Conservation (phyloP, 1,140 invertebrate species). For the Micrasema longulum region DNA sequence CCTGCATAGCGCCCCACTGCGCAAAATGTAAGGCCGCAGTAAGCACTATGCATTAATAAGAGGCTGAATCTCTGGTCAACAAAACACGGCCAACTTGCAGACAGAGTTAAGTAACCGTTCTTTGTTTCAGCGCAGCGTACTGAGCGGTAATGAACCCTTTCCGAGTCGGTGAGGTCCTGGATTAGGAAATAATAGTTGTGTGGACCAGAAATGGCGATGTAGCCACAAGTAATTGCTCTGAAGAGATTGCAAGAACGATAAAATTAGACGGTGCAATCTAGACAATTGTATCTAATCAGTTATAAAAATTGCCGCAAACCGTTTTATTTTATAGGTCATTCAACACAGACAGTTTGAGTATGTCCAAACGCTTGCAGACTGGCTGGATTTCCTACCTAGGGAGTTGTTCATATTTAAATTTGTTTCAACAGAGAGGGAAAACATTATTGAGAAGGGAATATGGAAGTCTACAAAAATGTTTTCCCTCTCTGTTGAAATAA, state of each 20-base stretch:
- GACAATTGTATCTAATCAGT: background rate
- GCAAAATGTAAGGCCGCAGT: slow-evolving; percentile 30
- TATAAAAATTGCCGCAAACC: no score
- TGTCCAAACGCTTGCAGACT: no score
- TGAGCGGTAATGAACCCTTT: slow-evolving; percentile 8
- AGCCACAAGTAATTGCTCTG: slow-evolving; percentile 37
- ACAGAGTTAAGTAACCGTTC: background rate
- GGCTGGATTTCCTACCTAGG: no score
- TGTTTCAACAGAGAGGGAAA: no score
- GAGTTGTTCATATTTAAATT: no score
- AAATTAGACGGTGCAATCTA: slow-evolving; percentile 21
- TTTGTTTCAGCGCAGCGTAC: background rate
- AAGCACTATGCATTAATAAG: slow-evolving; percentile 21
- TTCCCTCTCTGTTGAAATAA: no score
- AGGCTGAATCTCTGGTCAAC: background rate
- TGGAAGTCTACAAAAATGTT: no score
- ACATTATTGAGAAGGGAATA: no score
- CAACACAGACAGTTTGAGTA: no score
- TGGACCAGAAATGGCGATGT: slow-evolving; percentile 22
- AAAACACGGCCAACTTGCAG: slow-evolving; percentile 12
- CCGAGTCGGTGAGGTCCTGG: background rate
- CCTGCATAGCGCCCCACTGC: slow-evolving; percentile 32
- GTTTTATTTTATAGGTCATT: no score
- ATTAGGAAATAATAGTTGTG: background rate
- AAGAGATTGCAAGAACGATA: slow-evolving; percentile 28